Base-by-base conservation (phyloP, 1,140 invertebrate genomes). In the Sycobia sp. region DNA sequence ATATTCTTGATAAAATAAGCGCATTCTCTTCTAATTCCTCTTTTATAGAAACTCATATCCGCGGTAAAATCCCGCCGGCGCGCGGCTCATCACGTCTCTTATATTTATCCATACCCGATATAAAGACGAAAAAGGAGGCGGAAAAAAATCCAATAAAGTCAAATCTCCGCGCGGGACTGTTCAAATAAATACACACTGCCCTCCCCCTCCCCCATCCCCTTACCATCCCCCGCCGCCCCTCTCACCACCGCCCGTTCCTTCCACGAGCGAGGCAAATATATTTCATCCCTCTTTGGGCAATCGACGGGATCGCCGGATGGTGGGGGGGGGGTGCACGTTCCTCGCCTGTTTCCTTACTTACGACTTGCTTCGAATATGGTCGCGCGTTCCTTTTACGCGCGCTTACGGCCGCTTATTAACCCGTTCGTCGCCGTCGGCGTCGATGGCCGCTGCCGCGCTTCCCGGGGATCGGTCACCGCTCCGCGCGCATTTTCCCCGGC, bases 141-240 rank as follows among this genome's bases (percentile, higher is more conserved):
- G 20, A 29, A 53, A 53, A 38, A 50, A 53, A 23, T 25, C 18
- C 20, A 53, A 53, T 53, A 53, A 38, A 36, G 13, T 34, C n/a
- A 3, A 38, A 11, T 53, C 50, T 34, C 13, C 23, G 22, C 38
- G 36, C 50, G 7, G 32, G 25, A 32, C 23, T 38, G 20, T 20
- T 53, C 32, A 20, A 53, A 53, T 34, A 50, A 34, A 50, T 50
- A 50, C 29, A 53, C n/a, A n/a, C 38, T 10, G 16, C 2, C 20
- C 20, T 38, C 14, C 27, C 7, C n/a, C 29, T 38, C 11, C n/a
- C 29, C n/a, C n/a, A n/a, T n/a, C n/a, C n/a, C n/a, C n/a, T n/a
- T n/a, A n/a, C n/a, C n/a, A n/a, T n/a, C n/a, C n/a, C n/a, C n/a
- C n/a, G n/a, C n/a, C n/a, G n/a, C n/a, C n/a, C n/a, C n/a, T n/a